phyloP scores from a whole-genome alignment of 2,888 invertebrate genomes.

The Philaethria dido region DNA sequence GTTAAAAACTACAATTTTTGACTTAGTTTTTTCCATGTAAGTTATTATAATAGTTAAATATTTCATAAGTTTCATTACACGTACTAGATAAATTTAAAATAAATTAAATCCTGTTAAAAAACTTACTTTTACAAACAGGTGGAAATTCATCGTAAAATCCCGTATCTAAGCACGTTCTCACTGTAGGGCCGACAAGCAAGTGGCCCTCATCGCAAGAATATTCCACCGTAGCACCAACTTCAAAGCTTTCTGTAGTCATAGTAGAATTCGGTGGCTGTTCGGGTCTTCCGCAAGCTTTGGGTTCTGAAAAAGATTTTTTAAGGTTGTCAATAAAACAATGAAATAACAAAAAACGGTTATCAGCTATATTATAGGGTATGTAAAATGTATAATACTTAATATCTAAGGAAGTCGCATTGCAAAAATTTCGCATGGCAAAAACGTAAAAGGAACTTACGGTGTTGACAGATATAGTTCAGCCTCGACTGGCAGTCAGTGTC shows the following conservation, averaged over 20 bases:
- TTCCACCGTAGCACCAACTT: constrained; percentile 92
- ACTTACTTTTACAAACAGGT: constrained; percentile 95
- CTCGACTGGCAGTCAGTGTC: constrained; percentile 94
- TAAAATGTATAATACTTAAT: neutral
- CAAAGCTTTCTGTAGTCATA: constrained; percentile 89
- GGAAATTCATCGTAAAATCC: constrained; percentile 97
- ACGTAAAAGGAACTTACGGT: constrained; percentile 87
- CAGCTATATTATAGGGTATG: neutral
- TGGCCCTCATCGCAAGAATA: constrained; percentile 94
- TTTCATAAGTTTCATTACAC: too few relatives aligned
- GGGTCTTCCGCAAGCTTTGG: constrained; percentile 94
- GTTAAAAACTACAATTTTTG: too few relatives aligned
- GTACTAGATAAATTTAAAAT: neutral
- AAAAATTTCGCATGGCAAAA: constrained; percentile 34
- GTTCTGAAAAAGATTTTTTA: constrained; percentile 82
- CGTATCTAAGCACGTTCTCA: constrained; percentile 93
- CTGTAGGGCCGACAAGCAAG: constrained; percentile 92
- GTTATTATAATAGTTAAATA: too few relatives aligned
- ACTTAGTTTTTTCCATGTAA: too few relatives aligned
- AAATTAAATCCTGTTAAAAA: neutral
- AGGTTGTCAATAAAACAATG: neutral
- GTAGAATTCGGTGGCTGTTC: constrained; percentile 97
- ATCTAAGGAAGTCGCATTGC: constrained; percentile 37
- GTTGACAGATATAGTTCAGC: constrained; percentile 96
- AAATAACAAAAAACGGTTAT: neutral